phyloP scores from a whole-genome alignment of 2,113 vertebrate species.

The Mesembrinibis cayennensis region DNA sequence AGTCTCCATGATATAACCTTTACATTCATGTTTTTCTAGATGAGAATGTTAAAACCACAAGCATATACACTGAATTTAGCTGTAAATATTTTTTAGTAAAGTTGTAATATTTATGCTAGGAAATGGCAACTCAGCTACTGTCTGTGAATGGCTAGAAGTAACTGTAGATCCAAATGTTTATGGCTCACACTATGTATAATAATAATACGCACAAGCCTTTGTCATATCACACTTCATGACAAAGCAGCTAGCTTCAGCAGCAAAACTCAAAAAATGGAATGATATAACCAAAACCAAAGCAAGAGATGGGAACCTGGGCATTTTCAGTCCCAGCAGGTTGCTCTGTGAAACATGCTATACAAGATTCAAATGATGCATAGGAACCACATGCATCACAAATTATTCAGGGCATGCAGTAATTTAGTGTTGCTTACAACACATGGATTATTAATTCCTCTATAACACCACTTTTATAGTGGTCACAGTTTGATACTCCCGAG shows the following conservation, averaged over 20 bases:
- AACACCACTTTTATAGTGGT: neutral
- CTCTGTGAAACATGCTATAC: accelerated
- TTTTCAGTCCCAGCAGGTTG: neutral
- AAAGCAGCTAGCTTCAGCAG: neutral
- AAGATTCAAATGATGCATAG: accelerated
- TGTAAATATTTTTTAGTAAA: neutral
- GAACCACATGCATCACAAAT: neutral
- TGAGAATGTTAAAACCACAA: neutral
- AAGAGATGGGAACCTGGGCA: neutral
- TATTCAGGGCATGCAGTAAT: too few relatives aligned
- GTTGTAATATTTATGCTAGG: neutral
- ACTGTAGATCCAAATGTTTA: neutral
- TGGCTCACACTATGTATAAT: neutral
- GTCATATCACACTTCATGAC: neutral
- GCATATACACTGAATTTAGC: neutral
- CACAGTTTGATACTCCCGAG: neutral
- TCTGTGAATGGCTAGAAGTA: neutral
- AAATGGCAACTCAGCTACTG: neutral
- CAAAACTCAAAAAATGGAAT: neutral
- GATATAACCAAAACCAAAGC: neutral
- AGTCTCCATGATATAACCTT: neutral
- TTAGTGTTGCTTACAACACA: neutral
- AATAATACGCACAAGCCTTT: neutral
- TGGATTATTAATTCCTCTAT: neutral
- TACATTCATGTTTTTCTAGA: neutral